phyloP scores from a whole-genome alignment of 2,888 invertebrate genomes.

The Busseola fusca region DNA sequence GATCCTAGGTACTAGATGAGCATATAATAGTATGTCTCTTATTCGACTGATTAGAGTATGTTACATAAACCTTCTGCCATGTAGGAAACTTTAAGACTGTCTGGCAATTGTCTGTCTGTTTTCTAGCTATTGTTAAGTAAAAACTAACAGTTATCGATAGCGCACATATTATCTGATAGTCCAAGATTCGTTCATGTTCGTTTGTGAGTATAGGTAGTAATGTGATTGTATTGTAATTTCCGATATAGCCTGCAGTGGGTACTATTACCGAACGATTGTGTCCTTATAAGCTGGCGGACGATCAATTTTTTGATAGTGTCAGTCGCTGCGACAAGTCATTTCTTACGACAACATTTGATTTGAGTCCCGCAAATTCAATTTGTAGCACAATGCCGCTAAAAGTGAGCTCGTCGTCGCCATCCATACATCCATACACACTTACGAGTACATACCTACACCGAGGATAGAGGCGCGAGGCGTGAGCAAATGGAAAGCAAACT shows the following conservation, averaged over 20 bases:
- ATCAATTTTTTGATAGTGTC: conserved; percentile 88
- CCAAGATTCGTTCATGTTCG: neutral
- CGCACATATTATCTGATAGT: neutral
- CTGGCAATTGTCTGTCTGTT: neutral
- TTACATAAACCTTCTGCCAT: too few species aligned
- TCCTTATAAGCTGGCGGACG: conserved; percentile 64
- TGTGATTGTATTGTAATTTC: conserved; percentile 42
- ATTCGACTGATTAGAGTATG: too few species aligned
- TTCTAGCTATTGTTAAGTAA: too few species aligned
- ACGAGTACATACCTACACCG: conserved; percentile 11
- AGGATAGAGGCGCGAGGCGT: conserved; percentile 43
- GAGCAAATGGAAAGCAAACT: conserved; percentile 81
- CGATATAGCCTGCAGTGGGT: conserved; percentile 29
- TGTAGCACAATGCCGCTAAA: conserved; percentile 79
- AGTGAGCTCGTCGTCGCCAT: conserved; percentile 48
- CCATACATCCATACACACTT: conserved; percentile 26
- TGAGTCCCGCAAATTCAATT: conserved; percentile 86
- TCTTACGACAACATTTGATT: conserved; percentile 86
- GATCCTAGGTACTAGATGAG: neutral
- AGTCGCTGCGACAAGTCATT: conserved; percentile 82
- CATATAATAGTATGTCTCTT: neutral
- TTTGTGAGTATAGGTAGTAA: conserved; percentile 14
- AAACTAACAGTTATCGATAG: neutral
- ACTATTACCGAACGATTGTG: conserved; percentile 33
- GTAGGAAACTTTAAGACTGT: neutral